Percentiles rank a stretch among this genome's conserved stretches.
phyloP scores from a whole-genome alignment of 35 echinoderm and acorn worm genomes.

The Hemicentrotus pulcherrimus region DNA sequence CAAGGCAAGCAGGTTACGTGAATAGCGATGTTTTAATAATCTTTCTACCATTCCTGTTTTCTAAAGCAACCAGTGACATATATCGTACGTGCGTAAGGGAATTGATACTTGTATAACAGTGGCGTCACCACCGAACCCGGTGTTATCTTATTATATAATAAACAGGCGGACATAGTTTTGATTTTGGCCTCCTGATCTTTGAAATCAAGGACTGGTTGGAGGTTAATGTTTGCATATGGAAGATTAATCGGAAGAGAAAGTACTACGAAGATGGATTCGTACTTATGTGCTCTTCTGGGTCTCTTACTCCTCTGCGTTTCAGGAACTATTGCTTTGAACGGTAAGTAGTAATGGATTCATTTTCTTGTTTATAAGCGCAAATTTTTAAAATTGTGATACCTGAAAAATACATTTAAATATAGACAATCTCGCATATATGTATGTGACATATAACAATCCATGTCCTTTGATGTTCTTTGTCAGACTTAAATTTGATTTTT shows the following conservation, averaged over 20 bases:
- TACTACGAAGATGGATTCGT: background rate
- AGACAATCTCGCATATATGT: no score
- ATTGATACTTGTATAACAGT: background rate
- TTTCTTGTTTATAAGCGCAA: no score
- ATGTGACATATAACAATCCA: no score
- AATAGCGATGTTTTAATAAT: background rate
- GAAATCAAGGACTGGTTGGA: background rate
- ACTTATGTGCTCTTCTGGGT: background rate
- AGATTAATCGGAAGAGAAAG: background rate
- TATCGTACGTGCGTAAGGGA: background rate
- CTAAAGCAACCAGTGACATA: background rate
- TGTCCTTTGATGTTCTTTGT: no score
- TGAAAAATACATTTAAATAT: no score
- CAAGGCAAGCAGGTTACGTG: background rate
- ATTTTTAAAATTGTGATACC: no score
- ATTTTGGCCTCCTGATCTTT: background rate
- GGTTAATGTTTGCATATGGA: background rate
- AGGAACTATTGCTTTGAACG: background rate
- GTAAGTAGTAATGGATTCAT: background rate
- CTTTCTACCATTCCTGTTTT: background rate
- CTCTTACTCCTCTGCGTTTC: background rate
- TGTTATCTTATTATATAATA: background rate
- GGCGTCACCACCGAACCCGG: background rate
- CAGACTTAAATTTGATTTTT: no score
- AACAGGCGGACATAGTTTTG: background rate